Evolutionary conservation across 2,113 vertebrate genomes (phyloP).

Genomic region (Hystrix cristata): DNA sequence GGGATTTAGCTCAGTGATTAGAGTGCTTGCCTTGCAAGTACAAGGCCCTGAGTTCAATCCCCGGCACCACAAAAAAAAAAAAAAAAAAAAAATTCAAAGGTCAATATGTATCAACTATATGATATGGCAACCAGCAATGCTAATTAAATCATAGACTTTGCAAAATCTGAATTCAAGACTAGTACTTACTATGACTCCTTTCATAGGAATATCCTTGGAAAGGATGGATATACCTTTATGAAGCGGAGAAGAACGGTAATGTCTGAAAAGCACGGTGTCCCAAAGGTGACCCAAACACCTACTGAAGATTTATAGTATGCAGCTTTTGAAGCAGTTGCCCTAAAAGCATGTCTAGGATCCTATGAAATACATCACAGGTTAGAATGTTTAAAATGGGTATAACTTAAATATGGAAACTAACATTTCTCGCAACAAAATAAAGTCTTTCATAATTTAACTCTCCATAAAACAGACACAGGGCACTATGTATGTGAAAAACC

Average conservation of each 20-base stretch:
- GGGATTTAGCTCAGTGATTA: too few relatives aligned
- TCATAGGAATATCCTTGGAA: background rate
- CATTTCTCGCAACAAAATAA: slow-evolving; percentile 40
- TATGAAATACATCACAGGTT: background rate
- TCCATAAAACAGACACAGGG: background rate
- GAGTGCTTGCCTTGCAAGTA: too few relatives aligned
- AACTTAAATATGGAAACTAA: slow-evolving; percentile 21
- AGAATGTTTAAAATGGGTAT: background rate
- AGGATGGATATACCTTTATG: background rate
- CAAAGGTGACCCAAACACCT: background rate
- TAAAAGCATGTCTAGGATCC: background rate
- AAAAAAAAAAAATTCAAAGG: too few relatives aligned
- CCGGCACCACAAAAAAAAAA: too few relatives aligned
- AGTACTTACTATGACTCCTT: background rate
- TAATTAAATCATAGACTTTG: background rate
- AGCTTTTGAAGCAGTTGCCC: background rate
- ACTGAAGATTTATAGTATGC: background rate
- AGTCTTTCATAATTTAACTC: slow-evolving; percentile 50
- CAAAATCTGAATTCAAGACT: background rate
- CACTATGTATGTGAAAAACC: background rate
- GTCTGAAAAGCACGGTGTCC: background rate
- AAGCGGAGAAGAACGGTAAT: background rate
- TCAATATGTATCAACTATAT: background rate
- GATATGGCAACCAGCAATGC: background rate
- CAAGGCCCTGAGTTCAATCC: too few relatives aligned